These are phyloP conservation scores for Steinernema scapterisci DNA, from an alignment of 2,888 invertebrate genomes.

Conservation along the genomic window DNA sequence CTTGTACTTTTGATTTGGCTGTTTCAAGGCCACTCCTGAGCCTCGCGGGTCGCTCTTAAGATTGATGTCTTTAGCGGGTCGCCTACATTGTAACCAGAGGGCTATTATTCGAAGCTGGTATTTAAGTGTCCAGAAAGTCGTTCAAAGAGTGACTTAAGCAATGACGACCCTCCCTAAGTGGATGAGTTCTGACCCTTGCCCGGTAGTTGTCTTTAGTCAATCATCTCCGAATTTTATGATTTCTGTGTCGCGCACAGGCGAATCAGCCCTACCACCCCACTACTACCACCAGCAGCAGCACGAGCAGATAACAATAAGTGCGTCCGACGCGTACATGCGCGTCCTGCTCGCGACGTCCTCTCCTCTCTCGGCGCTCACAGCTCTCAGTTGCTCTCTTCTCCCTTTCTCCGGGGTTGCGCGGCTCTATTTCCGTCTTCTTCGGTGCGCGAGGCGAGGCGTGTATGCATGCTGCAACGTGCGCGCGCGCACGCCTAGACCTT, in stretches of 20 bases:
- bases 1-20: not conserved
- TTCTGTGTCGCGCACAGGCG: slow-evolving; percentile 26
- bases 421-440: slow-evolving; percentile 32
- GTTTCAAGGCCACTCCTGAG: not conserved
- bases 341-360: slow-evolving; percentile 30
- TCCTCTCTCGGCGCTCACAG: slow-evolving; percentile 26
- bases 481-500: slow-evolving; percentile 30
- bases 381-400: slow-evolving; percentile 6
- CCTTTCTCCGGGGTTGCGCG: slow-evolving; percentile 31
- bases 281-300: slow-evolving; percentile 32
- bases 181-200: too few relatives aligned
- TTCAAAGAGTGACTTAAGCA: too few relatives aligned
- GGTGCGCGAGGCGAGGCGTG: slow-evolving; percentile 30
- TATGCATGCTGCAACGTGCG: slow-evolving; percentile 26
- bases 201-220: slow-evolving; percentile 18
- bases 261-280: slow-evolving; percentile 29
- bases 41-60: not conserved
- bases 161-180: too few relatives aligned
- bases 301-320: slow-evolving; percentile 33
- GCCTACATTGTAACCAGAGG: too few relatives aligned
- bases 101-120: too few relatives aligned
- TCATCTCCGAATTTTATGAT: slow-evolving; percentile 11
- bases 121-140: too few relatives aligned
- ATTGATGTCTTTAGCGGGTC: not conserved
- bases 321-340: slow-evolving; percentile 30